Conservation (phyloP, 2,113 vertebrate genomes). For the Tachycineta bicolor region DNA sequence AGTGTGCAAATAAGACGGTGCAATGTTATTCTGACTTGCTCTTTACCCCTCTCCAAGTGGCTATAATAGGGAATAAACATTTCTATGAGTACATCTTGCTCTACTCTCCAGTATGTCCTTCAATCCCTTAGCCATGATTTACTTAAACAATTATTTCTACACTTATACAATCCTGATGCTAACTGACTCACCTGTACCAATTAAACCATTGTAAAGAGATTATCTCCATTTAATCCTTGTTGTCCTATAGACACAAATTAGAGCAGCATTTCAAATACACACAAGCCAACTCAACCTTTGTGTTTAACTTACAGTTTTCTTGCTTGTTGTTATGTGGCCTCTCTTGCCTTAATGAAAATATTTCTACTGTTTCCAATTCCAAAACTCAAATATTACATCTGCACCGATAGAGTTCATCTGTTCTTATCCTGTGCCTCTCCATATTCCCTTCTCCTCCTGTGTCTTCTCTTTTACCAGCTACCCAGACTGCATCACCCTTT, state of each 20-base stretch:
- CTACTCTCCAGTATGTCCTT: neutral
- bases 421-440: neutral
- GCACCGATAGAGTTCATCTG: accelerated
- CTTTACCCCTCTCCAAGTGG: neutral
- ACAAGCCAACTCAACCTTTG: neutral
- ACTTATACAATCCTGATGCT: neutral
- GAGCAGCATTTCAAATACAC: neutral
- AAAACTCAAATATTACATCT: neutral
- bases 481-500: neutral
- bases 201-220: constrained; percentile 42
- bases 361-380: neutral
- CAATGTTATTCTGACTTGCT: neutral
- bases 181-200: constrained; percentile 30
- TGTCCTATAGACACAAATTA: constrained; percentile 33
- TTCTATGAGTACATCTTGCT: neutral
- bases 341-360: neutral
- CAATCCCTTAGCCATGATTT: neutral
- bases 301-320: neutral
- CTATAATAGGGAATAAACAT: neutral
- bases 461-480: neutral
- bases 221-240: constrained; percentile 31
- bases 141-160: constrained; percentile 56
- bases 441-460: neutral
- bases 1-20: neutral
- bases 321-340: neutral